These are phyloP conservation scores for Sylvietta virens DNA, from an alignment of 2,113 vertebrate species.

Conservation along the genomic window DNA sequence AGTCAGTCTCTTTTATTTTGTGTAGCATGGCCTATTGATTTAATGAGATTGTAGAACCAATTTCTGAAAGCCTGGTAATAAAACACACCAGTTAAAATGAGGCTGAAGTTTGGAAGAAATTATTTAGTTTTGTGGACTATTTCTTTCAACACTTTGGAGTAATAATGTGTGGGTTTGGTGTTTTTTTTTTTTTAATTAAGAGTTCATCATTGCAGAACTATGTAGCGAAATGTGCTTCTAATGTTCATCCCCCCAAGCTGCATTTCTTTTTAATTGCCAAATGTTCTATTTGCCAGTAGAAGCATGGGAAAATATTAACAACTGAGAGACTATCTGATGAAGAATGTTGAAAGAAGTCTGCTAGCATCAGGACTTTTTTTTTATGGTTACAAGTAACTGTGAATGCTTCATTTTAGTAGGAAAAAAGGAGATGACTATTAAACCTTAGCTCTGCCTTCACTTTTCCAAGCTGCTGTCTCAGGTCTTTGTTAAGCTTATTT, in stretches of 20 bases:
- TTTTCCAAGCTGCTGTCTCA: background rate
- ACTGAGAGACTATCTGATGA: background rate
- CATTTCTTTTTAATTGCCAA: background rate
- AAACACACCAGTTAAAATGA: background rate
- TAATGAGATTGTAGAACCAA: background rate
- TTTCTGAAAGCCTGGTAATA: background rate
- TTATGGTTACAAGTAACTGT: background rate
- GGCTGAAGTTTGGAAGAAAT: background rate
- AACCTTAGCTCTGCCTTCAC: background rate
- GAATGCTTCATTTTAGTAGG: background rate
- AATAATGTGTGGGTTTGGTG: background rate
- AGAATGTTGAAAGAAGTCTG: background rate
- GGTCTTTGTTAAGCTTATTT: background rate
- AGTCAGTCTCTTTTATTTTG: background rate
- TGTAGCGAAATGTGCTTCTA: background rate
- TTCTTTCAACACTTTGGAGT: slow-evolving; percentile 37
- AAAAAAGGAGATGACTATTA: background rate
- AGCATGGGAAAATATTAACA: background rate
- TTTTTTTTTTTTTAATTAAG: background rate
- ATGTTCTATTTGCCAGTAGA: background rate
- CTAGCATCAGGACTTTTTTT: background rate
- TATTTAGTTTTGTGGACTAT: background rate
- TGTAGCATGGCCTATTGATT: background rate
- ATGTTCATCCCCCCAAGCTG: background rate
- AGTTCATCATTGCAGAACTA: background rate